phyloP scores from a whole-genome alignment of 2,888 invertebrate species.

The Junonia oenone region DNA sequence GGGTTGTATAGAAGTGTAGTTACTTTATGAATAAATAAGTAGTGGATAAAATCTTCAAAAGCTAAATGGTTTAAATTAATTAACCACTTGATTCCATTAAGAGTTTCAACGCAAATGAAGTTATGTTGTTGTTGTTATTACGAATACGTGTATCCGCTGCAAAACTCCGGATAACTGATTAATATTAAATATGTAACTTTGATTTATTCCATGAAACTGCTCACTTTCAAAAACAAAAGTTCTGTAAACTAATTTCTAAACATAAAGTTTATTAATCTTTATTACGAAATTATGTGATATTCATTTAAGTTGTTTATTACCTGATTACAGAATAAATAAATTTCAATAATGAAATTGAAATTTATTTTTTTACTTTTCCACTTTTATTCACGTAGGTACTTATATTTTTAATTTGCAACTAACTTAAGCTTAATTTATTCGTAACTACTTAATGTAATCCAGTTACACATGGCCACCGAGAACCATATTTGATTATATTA shows the following conservation, averaged over 20 bases:
- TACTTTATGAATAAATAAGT: neutral
- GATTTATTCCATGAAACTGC: neutral
- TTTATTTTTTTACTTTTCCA: too few species aligned
- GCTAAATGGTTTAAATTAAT: constrained; percentile 8
- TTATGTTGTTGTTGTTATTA: neutral
- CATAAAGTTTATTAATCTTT: too few species aligned
- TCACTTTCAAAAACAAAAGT: neutral
- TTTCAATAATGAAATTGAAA: too few species aligned
- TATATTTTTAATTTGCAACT: too few species aligned
- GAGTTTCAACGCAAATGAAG: neutral
- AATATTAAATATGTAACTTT: neutral
- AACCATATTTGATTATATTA: too few species aligned
- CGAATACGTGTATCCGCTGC: neutral
- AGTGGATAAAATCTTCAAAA: neutral
- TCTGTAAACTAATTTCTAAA: neutral
- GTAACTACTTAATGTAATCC: too few species aligned
- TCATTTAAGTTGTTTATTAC: too few species aligned
- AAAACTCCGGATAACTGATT: neutral
- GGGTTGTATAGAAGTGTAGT: neutral
- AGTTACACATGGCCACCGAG: too few species aligned
- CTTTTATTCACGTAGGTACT: too few species aligned
- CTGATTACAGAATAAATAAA: too few species aligned
- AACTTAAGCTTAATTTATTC: too few species aligned
- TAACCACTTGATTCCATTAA: constrained; percentile 4
- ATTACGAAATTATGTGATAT: too few species aligned